These are phyloP conservation scores for Eptesicus fuscus DNA, from an alignment of 2,113 vertebrate genomes.

Conservation along the genomic window DNA sequence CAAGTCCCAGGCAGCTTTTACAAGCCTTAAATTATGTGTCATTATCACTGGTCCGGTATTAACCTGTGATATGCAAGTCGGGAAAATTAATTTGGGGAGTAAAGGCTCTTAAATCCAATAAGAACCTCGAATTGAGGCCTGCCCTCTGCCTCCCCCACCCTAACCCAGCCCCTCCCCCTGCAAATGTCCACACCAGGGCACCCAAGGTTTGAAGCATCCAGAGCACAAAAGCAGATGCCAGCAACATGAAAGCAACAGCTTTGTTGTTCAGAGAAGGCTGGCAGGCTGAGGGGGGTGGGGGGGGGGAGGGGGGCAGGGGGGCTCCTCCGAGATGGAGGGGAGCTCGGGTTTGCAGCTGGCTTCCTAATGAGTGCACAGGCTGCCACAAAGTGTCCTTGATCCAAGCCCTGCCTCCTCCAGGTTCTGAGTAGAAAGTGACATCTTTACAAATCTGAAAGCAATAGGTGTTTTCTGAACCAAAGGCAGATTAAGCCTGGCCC, in stretches of 20 bases:
- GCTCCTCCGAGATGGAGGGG: not conserved
- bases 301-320: not conserved
- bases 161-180: not conserved
- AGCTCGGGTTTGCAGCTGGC: conserved; percentile 35
- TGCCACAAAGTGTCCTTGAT: not conserved
- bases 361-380: conserved; percentile 39
- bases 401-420: not conserved
- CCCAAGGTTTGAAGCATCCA: not conserved
- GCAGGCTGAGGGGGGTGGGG: not conserved
- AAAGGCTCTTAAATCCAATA: conserved; percentile 51
- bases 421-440: not conserved
- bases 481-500: not conserved
- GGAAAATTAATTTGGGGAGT: conserved; percentile 50
- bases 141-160: not conserved
- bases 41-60: conserved; percentile 69
- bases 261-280: conserved; percentile 36
- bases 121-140: conserved; percentile 5
- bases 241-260: conserved; percentile 52
- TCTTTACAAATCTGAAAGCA: not conserved
- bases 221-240: not conserved
- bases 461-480: conserved; percentile 22
- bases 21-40: conserved; percentile 75
- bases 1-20: conserved; percentile 70
- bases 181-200: not conserved
- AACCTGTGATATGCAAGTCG: conserved; percentile 66